Conservation (phyloP, 2,888 invertebrate genomes). For the Masnerella sp. region DNA sequence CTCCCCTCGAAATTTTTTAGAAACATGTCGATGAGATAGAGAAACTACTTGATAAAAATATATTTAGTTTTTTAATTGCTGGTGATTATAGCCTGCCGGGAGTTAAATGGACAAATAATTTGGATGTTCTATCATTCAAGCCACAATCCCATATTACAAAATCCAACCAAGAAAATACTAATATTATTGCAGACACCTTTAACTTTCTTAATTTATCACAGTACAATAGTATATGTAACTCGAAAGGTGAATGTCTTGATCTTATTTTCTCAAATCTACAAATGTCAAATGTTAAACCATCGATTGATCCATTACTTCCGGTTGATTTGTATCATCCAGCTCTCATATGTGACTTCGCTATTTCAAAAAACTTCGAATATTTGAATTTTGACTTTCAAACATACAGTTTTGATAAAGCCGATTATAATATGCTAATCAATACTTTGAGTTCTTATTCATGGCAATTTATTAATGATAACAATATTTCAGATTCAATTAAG, state of each 20-base stretch:
- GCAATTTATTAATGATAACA: neutral
- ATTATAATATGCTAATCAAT: neutral
- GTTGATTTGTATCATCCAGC: neutral
- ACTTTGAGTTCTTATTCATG: neutral
- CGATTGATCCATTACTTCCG: neutral
- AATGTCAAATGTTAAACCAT: neutral
- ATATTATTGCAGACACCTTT: neutral
- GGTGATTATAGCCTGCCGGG: conserved; percentile 20
- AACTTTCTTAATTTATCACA: neutral
- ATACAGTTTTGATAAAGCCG: neutral
- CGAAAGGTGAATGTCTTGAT: neutral
- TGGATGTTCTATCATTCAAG: neutral
- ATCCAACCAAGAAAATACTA: neutral
- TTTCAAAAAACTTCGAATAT: neutral
- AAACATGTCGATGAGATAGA: conserved; percentile 6
- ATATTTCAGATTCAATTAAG: neutral
- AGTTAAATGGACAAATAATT: neutral
- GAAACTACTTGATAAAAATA: neutral
- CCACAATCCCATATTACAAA: neutral
- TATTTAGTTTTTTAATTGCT: neutral
- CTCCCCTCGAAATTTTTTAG: neutral
- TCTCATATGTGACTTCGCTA: neutral
- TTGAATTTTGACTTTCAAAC: neutral
- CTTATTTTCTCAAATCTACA: neutral
- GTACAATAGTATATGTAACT: neutral